Conservation (phyloP, 1,140 invertebrate species). For the Episyrphus balteatus region DNA sequence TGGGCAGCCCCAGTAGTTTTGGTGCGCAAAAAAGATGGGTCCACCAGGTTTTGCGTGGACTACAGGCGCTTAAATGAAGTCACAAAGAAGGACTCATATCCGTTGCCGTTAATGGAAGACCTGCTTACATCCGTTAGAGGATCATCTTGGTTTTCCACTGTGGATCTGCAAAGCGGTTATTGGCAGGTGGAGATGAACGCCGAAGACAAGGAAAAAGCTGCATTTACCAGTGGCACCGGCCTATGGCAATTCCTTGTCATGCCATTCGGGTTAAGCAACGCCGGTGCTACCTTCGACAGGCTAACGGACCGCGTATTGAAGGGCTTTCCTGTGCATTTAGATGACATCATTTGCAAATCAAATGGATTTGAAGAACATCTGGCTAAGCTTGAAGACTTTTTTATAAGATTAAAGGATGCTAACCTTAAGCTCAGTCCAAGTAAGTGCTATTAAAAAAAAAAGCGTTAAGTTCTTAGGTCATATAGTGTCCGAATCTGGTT, state of each 20-base stretch:
- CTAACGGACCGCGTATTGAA: conserved; percentile 2
- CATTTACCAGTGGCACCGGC: neutral
- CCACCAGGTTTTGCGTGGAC: too few species aligned
- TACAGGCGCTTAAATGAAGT: conserved; percentile 25
- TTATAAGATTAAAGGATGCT: neutral
- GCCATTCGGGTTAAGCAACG: conserved; percentile 4
- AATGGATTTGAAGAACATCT: neutral
- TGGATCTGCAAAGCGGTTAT: conserved; percentile 4
- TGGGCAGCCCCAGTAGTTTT: conserved; percentile 40
- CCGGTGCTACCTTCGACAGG: neutral
- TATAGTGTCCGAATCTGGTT: neutral
- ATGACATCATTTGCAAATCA: conserved; percentile 5
- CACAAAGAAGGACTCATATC: conserved; percentile 34
- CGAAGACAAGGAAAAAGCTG: neutral
- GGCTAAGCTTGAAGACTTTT: neutral
- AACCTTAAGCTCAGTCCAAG: neutral
- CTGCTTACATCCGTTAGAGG: conserved; percentile 2
- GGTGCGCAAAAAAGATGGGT: too few species aligned
- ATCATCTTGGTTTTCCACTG: neutral
- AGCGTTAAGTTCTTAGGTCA: conserved; percentile 1
- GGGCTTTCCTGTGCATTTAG: neutral
- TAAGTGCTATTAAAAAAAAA: conserved; percentile 1
- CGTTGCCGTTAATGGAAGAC: conserved; percentile 40
- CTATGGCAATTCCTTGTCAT: conserved; percentile 4
- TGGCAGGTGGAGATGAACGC: conserved; percentile 4